phyloP scores from a whole-genome alignment of 2,888 invertebrate species.

The Drosophila demipolita region DNA sequence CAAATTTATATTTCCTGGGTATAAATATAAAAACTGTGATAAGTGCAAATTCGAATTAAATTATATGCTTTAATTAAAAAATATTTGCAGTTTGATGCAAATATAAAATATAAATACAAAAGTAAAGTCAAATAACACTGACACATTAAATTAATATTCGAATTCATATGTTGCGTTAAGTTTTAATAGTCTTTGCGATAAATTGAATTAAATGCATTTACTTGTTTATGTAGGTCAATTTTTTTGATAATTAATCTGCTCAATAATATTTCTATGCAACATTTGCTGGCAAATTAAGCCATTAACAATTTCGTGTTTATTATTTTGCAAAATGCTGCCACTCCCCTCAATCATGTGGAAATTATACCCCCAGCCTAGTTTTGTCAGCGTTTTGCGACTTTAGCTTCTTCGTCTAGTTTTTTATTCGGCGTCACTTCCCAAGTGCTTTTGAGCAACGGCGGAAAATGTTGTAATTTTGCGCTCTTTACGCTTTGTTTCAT shows the following conservation, averaged over 20 bases:
- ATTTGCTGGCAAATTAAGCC: constrained; percentile 16
- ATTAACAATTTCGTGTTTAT: constrained; percentile 24
- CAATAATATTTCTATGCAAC: constrained; percentile 2
- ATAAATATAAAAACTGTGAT: constrained; percentile 5
- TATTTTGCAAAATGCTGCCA: constrained; percentile 15
- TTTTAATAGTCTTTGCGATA: background rate
- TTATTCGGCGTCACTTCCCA: constrained; percentile 50
- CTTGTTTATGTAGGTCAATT: background rate
- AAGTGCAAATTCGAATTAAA: constrained; percentile 10
- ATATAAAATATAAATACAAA: background rate
- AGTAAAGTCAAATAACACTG: background rate
- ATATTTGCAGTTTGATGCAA: background rate
- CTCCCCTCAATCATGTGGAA: background rate
- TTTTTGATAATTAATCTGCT: constrained; percentile 14
- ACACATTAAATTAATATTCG: background rate
- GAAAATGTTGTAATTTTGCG: constrained; percentile 77
- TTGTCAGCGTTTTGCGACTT: constrained; percentile 20
- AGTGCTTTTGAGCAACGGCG: constrained; percentile 74
- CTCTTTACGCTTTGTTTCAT: constrained; percentile 81
- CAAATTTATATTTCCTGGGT: constrained; percentile 16
- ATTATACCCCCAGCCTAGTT: background rate
- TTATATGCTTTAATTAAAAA: background rate
- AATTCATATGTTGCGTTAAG: background rate
- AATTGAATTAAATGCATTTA: background rate
- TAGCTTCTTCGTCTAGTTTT: constrained; percentile 25